Percentiles rank a stretch among this genome's conserved stretches.
Evolutionary conservation across 2,113 vertebrate genomes (phyloP).

Genomic region (Oreochromis tanganicae): DNA sequence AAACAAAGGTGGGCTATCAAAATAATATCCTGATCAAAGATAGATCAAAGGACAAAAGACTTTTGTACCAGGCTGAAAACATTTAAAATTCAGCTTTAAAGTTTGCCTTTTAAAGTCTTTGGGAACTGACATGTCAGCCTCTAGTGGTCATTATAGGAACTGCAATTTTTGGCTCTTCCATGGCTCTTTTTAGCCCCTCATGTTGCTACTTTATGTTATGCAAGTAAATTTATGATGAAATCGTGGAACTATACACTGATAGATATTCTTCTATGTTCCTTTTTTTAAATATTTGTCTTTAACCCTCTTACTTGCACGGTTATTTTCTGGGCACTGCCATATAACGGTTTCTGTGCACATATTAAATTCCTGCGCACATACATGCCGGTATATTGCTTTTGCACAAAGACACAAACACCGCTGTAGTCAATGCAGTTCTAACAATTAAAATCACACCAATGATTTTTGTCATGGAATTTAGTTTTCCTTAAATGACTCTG

Average conservation of each 20-base stretch:
- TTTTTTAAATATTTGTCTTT: neutral
- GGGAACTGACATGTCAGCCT: neutral
- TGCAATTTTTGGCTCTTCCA: neutral
- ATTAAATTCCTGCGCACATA: neutral
- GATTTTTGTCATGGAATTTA: slow-evolving; percentile 48
- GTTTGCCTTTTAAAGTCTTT: neutral
- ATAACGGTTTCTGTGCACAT: neutral
- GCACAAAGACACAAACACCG: neutral
- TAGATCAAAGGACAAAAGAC: neutral
- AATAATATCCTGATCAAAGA: neutral
- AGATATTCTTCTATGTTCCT: neutral
- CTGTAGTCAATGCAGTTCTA: neutral
- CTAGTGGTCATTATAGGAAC: neutral
- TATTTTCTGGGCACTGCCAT: neutral
- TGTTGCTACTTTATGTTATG: neutral
- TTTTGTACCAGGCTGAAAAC: neutral
- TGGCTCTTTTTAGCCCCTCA: neutral
- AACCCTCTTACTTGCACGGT: neutral
- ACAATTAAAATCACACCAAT: slow-evolving; percentile 42
- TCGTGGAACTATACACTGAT: neutral
- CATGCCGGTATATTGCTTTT: neutral
- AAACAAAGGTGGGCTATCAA: neutral
- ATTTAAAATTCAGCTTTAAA: neutral
- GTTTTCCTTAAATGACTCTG: slow-evolving; percentile 56
- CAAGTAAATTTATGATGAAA: neutral